Base-by-base conservation (phyloP, 2,888 invertebrate species). In the Drosophila anomalata region DNA sequence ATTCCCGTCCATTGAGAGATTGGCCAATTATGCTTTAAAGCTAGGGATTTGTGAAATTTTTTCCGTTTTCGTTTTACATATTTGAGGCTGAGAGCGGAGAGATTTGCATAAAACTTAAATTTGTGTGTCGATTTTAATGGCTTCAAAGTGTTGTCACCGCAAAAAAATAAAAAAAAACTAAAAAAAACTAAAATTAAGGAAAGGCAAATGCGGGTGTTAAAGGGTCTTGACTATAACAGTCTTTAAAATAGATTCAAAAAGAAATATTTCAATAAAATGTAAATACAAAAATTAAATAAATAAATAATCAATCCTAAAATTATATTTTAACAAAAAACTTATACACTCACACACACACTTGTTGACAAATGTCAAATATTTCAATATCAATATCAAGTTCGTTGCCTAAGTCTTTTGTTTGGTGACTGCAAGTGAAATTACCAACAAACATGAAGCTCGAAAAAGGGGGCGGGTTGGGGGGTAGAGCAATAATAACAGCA, bases 341-440 rank as follows among this genome's bases (percentile, higher is more conserved):
- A 33, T 5, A 33, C 33, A 33, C 33, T 33, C 46, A 24, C 20
- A 7, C 14, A 41, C 2, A 9, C n/a, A 8, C n/a, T 17, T 26
- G 9, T 33, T 29, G 54, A 63, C 63, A 57, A 67, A 71, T 65
- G 61, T 70, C 70, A 63, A 75, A 79, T 78, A 75, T 60, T 62
- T 67, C 76, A 61, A 66, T 66, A 50, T 77, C 78, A 83, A 80
- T 79, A 82, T 79, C 77, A 87, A 83, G 83, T 83, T 83, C 86
- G 88, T 83, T 83, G 83, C 88, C 74, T 82, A 87, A 83, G 86
- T 83, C 88, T 87, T 79, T 87, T 82, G 88, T 78, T 82, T 75
- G 60, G 33, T 42, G 51, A 17, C 47, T 47, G 59, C 74, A 69
- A 79, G 67, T 65, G 67, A 73, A 71, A 78, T 73, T 69, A 53